Evolutionary conservation across 2,888 invertebrate species (phyloP).

Genomic region (Leucoma salicis): DNA sequence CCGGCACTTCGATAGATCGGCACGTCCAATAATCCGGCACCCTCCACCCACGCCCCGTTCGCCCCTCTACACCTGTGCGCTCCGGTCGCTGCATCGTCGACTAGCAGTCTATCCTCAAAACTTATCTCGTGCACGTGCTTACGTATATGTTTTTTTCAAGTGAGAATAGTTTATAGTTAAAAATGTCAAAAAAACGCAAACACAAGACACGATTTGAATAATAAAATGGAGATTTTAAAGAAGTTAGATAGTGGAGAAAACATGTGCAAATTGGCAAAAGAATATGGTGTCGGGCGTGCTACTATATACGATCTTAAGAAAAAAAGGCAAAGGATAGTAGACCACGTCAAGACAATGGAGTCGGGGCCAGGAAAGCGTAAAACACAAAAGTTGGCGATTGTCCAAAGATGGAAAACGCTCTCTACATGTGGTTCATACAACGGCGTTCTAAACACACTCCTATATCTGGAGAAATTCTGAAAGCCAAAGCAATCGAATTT

Average conservation of each 20-base stretch:
- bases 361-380: slow-evolving; percentile 33
- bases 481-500: not conserved
- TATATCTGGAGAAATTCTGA: slow-evolving; percentile 29
- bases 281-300: slow-evolving; percentile 19
- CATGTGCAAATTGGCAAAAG: slow-evolving; percentile 31
- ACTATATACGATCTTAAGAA: slow-evolving; percentile 21
- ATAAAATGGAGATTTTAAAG: slow-evolving; percentile 32
- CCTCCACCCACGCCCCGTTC: slow-evolving; percentile 16
- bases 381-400: slow-evolving; percentile 34
- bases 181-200: slow-evolving; percentile 6
- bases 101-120: slow-evolving; percentile 18
- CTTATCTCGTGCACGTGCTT: slow-evolving; percentile 7
- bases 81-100: slow-evolving; percentile 12
- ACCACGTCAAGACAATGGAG: slow-evolving; percentile 29
- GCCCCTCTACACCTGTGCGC: slow-evolving; percentile 15
- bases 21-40: slow-evolving; percentile 17
- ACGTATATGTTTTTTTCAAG: slow-evolving; percentile 6
- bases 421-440: slow-evolving; percentile 35
- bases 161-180: slow-evolving; percentile 11
- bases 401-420: slow-evolving; percentile 37
- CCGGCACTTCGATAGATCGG: slow-evolving; percentile 17
- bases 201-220: slow-evolving; percentile 9
- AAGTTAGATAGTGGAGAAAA: slow-evolving; percentile 34
- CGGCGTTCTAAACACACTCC: slow-evolving; percentile 32
- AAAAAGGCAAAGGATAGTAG: slow-evolving; percentile 29